Conservation (phyloP, 2,113 vertebrate species). For the Microcebus griseorufus region DNA sequence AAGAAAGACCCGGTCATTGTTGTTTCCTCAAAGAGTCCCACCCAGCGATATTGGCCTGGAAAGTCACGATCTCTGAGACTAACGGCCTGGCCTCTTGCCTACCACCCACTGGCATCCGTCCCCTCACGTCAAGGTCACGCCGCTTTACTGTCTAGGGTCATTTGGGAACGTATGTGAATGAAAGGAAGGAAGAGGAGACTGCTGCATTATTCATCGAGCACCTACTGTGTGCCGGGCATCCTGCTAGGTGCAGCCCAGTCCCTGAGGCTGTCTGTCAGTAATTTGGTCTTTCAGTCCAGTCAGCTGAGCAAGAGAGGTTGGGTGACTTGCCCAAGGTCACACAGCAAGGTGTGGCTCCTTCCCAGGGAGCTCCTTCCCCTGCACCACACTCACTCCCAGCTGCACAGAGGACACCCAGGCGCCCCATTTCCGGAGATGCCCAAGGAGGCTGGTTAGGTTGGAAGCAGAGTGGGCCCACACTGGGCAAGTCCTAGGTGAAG, state of each 20-base stretch:
- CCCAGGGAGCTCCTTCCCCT: too few species aligned
- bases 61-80: not conserved
- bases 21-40: too few species aligned
- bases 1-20: not conserved
- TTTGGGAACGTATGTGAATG: not conserved
- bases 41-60: not conserved
- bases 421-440: not conserved
- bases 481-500: not conserved
- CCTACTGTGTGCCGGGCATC: not conserved
- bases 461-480: not conserved
- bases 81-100: not conserved
- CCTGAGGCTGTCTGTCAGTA: too few species aligned
- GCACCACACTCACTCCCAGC: not conserved
- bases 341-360: not conserved
- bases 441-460: not conserved
- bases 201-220: fast-evolving
- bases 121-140: fast-evolving
- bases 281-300: not conserved
- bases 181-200: too few species aligned
- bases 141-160: not conserved
- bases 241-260: not conserved
- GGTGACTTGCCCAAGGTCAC: not conserved
- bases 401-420: not conserved
- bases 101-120: not conserved
- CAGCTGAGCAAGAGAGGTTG: not conserved